phyloP scores from a whole-genome alignment of 1,140 invertebrate genomes.

The Scylla paramamosain region DNA sequence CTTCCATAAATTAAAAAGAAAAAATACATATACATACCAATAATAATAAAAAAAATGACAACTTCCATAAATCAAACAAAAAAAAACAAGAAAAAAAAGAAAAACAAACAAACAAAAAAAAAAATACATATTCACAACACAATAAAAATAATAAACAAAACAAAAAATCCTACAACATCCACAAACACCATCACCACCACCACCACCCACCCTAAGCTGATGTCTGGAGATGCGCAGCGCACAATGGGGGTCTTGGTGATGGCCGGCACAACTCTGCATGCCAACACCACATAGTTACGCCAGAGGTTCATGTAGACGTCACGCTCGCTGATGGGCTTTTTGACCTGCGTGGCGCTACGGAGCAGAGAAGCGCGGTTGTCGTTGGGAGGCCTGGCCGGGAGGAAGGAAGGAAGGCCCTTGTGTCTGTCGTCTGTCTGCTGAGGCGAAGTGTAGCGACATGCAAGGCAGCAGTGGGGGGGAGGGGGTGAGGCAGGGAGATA shows the following conservation, averaged over 20 bases:
- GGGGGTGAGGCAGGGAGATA: neutral
- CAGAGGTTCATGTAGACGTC: slow-evolving; percentile 96
- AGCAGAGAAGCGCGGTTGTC: slow-evolving; percentile 97
- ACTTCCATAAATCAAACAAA: neutral
- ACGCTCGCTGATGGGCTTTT: slow-evolving; percentile 93
- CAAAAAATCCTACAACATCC: neutral
- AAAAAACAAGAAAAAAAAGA: neutral
- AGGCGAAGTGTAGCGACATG: neutral
- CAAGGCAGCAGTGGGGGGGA: neutral
- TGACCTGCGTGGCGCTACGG: slow-evolving; percentile 85
- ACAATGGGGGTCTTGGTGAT: slow-evolving; percentile 86
- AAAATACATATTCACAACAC: neutral
- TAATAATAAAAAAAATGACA: neutral
- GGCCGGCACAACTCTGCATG: slow-evolving; percentile 94
- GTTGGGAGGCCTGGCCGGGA: slow-evolving; percentile 90
- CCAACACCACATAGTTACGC: slow-evolving; percentile 97
- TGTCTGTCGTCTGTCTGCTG: neutral
- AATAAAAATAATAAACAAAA: neutral
- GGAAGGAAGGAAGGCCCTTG: slow-evolving; percentile 69
- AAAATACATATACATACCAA: neutral
- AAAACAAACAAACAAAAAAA: neutral
- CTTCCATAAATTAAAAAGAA: neutral
- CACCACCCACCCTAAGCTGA: slow-evolving; percentile 80
- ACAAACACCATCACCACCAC: neutral
- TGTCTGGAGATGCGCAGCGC: slow-evolving; percentile 94